Base-by-base conservation (phyloP, 35 echinoderm and acorn worm species). In the Amphiura filiformis region DNA sequence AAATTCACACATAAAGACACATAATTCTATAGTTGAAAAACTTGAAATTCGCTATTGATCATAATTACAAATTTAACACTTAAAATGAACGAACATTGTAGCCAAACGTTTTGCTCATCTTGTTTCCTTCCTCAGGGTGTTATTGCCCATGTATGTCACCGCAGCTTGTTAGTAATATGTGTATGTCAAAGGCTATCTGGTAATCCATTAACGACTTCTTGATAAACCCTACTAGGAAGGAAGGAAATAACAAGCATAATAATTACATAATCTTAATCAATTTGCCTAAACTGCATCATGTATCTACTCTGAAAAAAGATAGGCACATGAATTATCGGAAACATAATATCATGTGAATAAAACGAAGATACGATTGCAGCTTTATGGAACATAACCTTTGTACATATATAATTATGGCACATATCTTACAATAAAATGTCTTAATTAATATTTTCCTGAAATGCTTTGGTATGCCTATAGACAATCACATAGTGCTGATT, bases 201-300 rank as follows among this genome's bases (percentile, higher is more conserved):
- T n/a, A n/a, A 70, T 70, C 61, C 61, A 70, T 70, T 70, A 70
- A 70, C 61, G 61, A 70, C 61, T 70, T 70, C 61, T 70, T 11
- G 11, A n/a, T 26, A 52, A 52, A 11, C 44, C 44, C 44, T 52
- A 52, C 44, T 7, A 52, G 44, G 44, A 52, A 52, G 61, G 17
- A 9, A 70, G 61, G 61, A 70, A 70, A 70, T 70, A 70, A 70
- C 26, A 30, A 70, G 26, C 7, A 47, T 47, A 47, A n/a, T n/a
- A n/a, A n/a, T n/a, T n/a, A n/a, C n/a, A n/a, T n/a, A n/a, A n/a
- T n/a, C n/a, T n/a, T n/a, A n/a, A n/a, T n/a, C n/a, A n/a, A n/a
- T n/a, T n/a, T n/a, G n/a, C n/a, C n/a, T n/a, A n/a, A n/a, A n/a
- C n/a, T n/a, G n/a, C n/a, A n/a, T n/a, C n/a, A n/a, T n/a, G n/a